Percentiles rank a stretch among this genome's conserved stretches.
phyloP scores from a whole-genome alignment of 2,888 invertebrate species.

The Digitonthophagus gazella region DNA sequence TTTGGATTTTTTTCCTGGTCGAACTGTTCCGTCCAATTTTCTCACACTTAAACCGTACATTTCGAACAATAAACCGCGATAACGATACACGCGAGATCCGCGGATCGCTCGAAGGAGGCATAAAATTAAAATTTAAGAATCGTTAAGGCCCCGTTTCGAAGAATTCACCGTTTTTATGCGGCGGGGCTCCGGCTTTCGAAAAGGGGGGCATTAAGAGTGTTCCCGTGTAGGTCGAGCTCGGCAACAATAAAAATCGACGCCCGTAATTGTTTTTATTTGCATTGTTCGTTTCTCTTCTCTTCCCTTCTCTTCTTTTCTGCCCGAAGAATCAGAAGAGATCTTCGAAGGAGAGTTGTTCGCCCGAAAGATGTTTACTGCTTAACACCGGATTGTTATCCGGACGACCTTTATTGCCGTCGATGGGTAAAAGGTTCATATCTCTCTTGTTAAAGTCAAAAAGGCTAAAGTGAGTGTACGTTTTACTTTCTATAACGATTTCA shows the following conservation, averaged over 20 bases:
- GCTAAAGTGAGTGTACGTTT: no score
- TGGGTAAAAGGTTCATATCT: not conserved
- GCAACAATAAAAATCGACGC: slow-evolving; percentile 19
- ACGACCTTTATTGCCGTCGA: not conserved
- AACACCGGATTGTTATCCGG: not conserved
- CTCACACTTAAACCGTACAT: not conserved
- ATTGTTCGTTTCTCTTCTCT: slow-evolving; percentile 20
- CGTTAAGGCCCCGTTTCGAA: slow-evolving; percentile 37
- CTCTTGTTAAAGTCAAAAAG: not conserved
- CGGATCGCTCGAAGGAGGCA: slow-evolving; percentile 23
- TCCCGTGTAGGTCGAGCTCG: slow-evolving; percentile 22
- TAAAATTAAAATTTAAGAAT: slow-evolving; percentile 39
- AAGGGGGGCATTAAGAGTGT: slow-evolving; percentile 23
- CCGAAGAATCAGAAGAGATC: not conserved
- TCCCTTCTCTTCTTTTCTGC: no score
- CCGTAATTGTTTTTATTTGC: slow-evolving; percentile 27
- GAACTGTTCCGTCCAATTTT: not conserved
- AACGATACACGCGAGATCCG: slow-evolving; percentile 16
- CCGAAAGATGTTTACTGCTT: not conserved
- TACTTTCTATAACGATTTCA: no score
- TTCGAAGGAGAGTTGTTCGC: not conserved
- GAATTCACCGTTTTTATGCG: slow-evolving; percentile 37
- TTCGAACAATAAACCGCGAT: not conserved
- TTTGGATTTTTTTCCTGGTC: no score
- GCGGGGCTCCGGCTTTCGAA: slow-evolving; percentile 20